phyloP scores from a whole-genome alignment of 2,797 vertebrate genomes.

The Poeciliopsis gracilis region DNA sequence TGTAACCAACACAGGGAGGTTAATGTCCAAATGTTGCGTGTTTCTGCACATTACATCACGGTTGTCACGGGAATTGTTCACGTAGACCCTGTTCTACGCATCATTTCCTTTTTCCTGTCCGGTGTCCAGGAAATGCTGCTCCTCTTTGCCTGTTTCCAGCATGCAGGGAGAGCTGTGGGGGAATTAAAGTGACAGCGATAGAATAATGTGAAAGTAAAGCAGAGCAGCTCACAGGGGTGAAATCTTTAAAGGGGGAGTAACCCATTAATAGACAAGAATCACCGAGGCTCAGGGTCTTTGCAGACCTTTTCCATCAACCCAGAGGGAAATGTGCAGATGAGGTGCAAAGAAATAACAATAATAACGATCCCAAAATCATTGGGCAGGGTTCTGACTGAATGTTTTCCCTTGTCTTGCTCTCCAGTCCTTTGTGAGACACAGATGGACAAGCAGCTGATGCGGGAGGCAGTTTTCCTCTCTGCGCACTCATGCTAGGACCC shows the following conservation, averaged over 20 bases:
- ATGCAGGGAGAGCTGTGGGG: constrained; percentile 41
- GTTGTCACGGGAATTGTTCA: constrained; percentile 55
- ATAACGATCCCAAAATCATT: not conserved
- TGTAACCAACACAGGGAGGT: constrained; percentile 33
- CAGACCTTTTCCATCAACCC: constrained; percentile 36
- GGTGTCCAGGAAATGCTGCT: constrained; percentile 50
- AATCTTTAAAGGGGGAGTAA: constrained; percentile 51
- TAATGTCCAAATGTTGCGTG: constrained; percentile 33
- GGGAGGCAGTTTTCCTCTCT: constrained; percentile 45
- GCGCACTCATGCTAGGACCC: constrained; percentile 51
- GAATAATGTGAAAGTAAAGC: constrained; percentile 67
- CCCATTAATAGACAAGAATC: constrained; percentile 56
- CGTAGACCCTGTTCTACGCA: constrained; percentile 21
- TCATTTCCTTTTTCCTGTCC: constrained; percentile 23
- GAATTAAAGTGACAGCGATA: constrained; percentile 71
- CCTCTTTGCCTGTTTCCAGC: constrained; percentile 46
- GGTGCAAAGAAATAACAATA: not conserved
- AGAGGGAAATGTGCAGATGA: constrained; percentile 11
- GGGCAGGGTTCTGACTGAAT: constrained; percentile 17
- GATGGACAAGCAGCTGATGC: constrained; percentile 73
- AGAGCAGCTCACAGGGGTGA: constrained; percentile 72
- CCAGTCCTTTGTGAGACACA: constrained; percentile 45
- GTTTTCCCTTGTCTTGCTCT: constrained; percentile 34
- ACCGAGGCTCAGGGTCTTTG: constrained; percentile 31
- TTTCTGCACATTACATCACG: constrained; percentile 23